These are phyloP conservation scores for Scyliorhinus canicula DNA, from an alignment of 2,797 vertebrate species.

Conservation along the genomic window DNA sequence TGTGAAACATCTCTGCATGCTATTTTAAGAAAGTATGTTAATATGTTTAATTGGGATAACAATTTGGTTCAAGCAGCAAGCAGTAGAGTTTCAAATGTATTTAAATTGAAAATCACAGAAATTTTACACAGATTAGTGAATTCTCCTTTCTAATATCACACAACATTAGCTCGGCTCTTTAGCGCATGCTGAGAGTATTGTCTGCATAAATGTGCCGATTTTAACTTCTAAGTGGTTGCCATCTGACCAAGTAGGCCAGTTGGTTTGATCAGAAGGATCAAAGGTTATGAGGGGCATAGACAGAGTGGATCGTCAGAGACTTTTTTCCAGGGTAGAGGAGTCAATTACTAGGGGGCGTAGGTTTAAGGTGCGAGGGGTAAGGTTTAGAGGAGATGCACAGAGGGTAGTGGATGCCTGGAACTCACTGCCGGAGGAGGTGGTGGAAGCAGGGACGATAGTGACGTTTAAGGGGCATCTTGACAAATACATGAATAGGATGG, in stretches of 20 bases:
- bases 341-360: too few species aligned
- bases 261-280: not conserved
- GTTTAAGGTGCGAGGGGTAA: too few species aligned
- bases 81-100: not conserved
- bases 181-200: not conserved
- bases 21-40: not conserved
- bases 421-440: too few species aligned
- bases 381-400: too few species aligned
- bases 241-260: not conserved
- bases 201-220: not conserved
- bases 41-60: not conserved
- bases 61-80: not conserved
- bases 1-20: not conserved
- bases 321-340: too few species aligned
- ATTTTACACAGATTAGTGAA: not conserved
- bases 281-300: too few species aligned
- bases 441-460: too few species aligned
- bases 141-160: not conserved
- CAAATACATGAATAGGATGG: too few species aligned
- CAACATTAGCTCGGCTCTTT: not conserved
- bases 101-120: not conserved
- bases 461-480: too few species aligned
- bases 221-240: not conserved
- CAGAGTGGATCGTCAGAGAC: too few species aligned
- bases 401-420: too few species aligned